Evolutionary conservation across 2,797 vertebrate species (phyloP), one percentile per base, ranked within the genome.

Genomic region (Tiaroga cobitis): DNA sequence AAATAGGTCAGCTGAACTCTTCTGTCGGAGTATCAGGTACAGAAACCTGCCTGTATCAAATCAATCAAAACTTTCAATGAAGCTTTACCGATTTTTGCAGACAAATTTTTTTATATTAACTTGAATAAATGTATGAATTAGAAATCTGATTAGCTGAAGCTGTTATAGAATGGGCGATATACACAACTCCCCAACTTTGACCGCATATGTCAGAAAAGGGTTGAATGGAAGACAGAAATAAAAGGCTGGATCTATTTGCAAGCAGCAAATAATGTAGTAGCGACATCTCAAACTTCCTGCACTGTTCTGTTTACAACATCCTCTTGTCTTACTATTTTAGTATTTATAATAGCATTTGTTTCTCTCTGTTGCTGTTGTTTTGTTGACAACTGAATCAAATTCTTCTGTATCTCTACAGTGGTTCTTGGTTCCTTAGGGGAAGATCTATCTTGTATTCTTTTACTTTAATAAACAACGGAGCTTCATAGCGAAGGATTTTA

Each of bases 1-100:
- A 87, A 69, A 83, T 67, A 77, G 86, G 87, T 86, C 56, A 87
- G 5, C 7, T 56, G 26, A 81, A 34, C 13, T 84, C 41, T 78
- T 65, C 3, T 81, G 41, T 26, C 3, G 56, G 77, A 76, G 41
- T 77, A 8, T 4, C 26, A 26, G 49, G 51, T 56, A 16, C 3
- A 6, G 26, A 74, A 79, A 41, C n/a, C 7, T 46, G 16, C 21
- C 1, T 81, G 24, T 72, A 77, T 61, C 9, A 74, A 74, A 74
- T 76, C 6, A 39, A 37, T 37, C 32, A 16, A 76, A 39, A 10
- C 34, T 39, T 39, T 18, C 7, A 76, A 15, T 76, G 3, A 39
- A 39, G 8, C 51, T 9, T 77, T 76, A n/a, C 6, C 2, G 4
- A 8, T 67, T 67, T 26, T 76, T 24, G 3, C 32, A 8, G 32